Conservation (phyloP, 2,797 vertebrate genomes). For the Aythya fuligula region DNA sequence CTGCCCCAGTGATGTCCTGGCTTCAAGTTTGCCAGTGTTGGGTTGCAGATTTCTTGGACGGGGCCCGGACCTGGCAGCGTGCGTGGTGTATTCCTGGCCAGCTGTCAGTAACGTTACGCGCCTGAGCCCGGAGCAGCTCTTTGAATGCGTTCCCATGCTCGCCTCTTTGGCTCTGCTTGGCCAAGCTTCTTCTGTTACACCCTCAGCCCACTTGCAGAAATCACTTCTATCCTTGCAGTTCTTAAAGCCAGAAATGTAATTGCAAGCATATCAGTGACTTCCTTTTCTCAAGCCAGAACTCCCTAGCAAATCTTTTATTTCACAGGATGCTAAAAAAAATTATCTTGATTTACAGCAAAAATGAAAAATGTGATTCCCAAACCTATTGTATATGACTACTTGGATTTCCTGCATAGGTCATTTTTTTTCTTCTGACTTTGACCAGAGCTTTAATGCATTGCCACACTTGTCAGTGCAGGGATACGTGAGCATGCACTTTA, state of each 20-base stretch:
- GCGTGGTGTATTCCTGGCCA: neutral
- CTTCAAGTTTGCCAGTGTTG: fast-evolving
- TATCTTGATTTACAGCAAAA: neutral
- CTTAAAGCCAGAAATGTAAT: slow-evolving; percentile 1
- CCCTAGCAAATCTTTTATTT: neutral
- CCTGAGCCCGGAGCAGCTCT: neutral
- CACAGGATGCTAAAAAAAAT: neutral
- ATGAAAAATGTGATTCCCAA: neutral
- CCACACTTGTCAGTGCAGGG: neutral
- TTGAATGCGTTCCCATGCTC: neutral
- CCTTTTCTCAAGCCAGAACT: neutral
- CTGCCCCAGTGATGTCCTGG: neutral
- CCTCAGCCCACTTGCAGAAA: slow-evolving; percentile 5
- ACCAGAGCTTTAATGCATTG: neutral
- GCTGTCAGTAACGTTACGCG: neutral
- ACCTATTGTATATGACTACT: neutral
- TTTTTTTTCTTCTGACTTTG: neutral
- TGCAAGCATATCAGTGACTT: neutral
- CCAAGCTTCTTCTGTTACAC: slow-evolving; percentile 27
- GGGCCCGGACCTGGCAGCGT: neutral
- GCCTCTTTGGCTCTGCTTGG: neutral
- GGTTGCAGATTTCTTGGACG: slow-evolving; percentile 29
- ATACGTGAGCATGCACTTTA: fast-evolving
- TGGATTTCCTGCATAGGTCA: neutral
- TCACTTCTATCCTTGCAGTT: neutral